phyloP scores from a whole-genome alignment of 1,140 invertebrate species.

The Aphaenogaster ashmeadi region DNA sequence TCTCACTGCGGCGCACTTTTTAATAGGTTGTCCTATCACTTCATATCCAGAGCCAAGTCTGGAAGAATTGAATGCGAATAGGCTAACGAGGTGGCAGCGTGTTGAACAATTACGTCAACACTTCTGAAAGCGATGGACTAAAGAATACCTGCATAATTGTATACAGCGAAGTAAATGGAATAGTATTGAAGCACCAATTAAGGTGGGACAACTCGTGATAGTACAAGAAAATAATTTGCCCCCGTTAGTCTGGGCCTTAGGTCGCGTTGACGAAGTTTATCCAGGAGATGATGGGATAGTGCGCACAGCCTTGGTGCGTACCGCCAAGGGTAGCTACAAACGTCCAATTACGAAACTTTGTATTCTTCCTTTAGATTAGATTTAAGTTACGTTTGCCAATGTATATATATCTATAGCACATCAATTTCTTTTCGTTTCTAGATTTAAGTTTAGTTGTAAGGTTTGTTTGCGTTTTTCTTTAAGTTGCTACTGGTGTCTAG shows the following conservation, averaged over 20 bases:
- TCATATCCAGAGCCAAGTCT: neutral
- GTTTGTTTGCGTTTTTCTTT: too few species aligned
- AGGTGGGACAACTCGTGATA: neutral
- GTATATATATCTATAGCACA: too few species aligned
- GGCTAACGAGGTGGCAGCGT: neutral
- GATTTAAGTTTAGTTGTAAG: too few species aligned
- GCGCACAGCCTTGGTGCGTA: neutral
- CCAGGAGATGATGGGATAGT: neutral
- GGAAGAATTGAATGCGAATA: neutral
- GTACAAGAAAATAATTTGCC: neutral
- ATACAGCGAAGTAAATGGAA: neutral
- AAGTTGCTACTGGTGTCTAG: too few species aligned
- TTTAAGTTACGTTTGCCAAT: too few species aligned
- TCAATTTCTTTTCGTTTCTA: too few species aligned
- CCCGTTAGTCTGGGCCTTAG: neutral
- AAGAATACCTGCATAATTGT: constrained; percentile 2
- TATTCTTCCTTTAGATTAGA: neutral
- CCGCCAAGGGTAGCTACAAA: neutral
- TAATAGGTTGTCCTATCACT: neutral
- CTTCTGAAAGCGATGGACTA: neutral
- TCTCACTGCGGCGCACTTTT: neutral
- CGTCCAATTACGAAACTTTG: neutral
- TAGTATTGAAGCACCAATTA: neutral
- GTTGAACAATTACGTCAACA: constrained; percentile 6
- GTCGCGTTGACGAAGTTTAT: neutral